A percentile compares a stretch with the other conserved stretches of the same genome.
Conservation (phyloP, 2,888 invertebrate species). For the Pseudococcus jackbeardsleyi region DNA sequence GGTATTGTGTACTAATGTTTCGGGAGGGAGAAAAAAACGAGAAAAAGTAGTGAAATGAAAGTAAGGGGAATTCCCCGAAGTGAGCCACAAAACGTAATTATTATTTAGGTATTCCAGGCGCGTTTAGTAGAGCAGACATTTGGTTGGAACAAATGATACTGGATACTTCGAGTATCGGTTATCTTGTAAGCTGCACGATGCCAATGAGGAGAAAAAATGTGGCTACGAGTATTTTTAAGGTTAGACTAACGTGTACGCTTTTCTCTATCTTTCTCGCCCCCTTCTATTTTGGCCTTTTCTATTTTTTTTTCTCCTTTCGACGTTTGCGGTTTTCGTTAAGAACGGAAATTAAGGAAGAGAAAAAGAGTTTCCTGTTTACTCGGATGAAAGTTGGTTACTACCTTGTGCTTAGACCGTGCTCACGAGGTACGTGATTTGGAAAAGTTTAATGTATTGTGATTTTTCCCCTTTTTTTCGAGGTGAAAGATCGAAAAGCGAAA, state of each 20-base stretch:
- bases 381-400: neutral
- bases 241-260: neutral
- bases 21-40: neutral
- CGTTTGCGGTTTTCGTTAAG: neutral
- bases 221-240: slow-evolving; percentile 28
- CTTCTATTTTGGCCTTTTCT: neutral
- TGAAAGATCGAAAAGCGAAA: neutral
- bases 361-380: slow-evolving; percentile 19
- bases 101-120: slow-evolving; percentile 57
- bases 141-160: slow-evolving; percentile 44
- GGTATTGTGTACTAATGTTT: neutral
- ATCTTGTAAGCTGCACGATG: neutral
- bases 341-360: neutral
- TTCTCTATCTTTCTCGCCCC: neutral
- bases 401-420: slow-evolving; percentile 18
- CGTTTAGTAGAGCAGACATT: slow-evolving; percentile 43
- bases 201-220: slow-evolving; percentile 13
- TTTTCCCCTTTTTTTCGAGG: neutral
- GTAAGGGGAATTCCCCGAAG: neutral
- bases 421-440: slow-evolving; percentile 1
- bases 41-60: neutral
- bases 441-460: slow-evolving; percentile 7
- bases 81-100: slow-evolving; percentile 58
- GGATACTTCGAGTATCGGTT: slow-evolving; percentile 37
- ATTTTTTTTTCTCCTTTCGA: neutral